Evolutionary conservation across 2,113 vertebrate species (phyloP), one percentile per base, ranked within the genome.

Genomic region (Chlamydotis undulata): DNA sequence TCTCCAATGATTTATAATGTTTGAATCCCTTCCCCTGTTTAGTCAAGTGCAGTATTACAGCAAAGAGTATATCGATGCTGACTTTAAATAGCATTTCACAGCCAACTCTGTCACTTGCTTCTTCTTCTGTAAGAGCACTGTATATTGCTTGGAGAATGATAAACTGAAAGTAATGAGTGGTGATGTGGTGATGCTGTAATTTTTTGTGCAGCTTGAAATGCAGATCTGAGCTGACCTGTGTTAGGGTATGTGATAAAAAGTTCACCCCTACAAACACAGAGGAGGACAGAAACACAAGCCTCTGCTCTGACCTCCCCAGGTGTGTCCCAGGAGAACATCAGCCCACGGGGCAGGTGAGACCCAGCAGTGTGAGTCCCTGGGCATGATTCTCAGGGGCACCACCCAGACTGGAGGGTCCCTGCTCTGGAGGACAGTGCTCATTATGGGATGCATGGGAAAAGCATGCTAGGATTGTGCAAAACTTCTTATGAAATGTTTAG

Each of bases 1-100:
- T 95, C 89, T 94, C 35, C 89, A 78, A 95, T 96, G 93, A 95
- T 91, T 92, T 87, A 95, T 95, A 89, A 90, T 55, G 52, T 94
- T 95, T 92, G 80, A 97, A 84, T 96, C 65, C 73, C 8, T 63
- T 92, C 43, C 29, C 9, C 43, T 94, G 88, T 89, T 96, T 79
- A 94, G 73, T 74, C 50, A n/a, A 94, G 89, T 94, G 93, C 56
- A 37, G 52, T 78, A 64, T 91, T 89, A 84, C 39, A 87, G 73
- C 29, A 50, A 63, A 87, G 80, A 92, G 43, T 91, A 35, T 81
- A 71, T 95, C 0, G 0, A n/a, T 84, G 61, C 56, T 95, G 87
- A 71, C 93, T 91, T 82, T 89, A 79, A 91, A 89, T n/a, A 89
- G 39, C 35, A 29, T 94, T 92, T 92, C 73, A 78, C 87, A 84